A percentile compares a stretch with the other conserved stretches of the same genome.
Evolutionary conservation across 2,888 invertebrate genomes (phyloP).

Genomic region (Scaptomyza parva): DNA sequence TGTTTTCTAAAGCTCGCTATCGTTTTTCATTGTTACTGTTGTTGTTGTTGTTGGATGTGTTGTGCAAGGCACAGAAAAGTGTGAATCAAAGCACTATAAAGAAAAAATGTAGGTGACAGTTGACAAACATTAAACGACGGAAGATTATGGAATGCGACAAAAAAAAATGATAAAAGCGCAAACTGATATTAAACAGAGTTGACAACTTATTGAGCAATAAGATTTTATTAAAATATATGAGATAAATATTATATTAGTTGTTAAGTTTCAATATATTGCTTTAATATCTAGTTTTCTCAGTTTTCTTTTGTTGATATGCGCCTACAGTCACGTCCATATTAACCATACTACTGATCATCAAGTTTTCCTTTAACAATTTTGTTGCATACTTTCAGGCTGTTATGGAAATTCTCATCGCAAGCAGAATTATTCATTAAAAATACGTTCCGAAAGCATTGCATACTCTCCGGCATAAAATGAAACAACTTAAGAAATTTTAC

Average conservation of each 20-base stretch:
- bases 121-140: constrained; percentile 12
- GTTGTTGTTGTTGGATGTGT: constrained; percentile 11
- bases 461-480: constrained; percentile 17
- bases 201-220: not conserved
- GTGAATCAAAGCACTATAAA: constrained; percentile 39
- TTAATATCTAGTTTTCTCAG: not conserved
- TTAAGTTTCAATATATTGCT: not conserved
- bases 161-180: constrained; percentile 4
- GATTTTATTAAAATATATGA: not conserved
- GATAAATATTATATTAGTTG: not conserved
- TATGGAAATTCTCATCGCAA: not conserved
- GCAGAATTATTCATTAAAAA: not conserved
- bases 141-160: constrained; percentile 13
- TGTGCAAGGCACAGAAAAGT: constrained; percentile 35
- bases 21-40: not conserved
- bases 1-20: not conserved
- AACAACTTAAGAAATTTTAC: not conserved
- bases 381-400: constrained; percentile 57
- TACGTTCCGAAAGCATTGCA: constrained; percentile 6
- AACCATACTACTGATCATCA: not conserved
- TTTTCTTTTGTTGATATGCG: not conserved
- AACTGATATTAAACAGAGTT: not conserved
- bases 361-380: not conserved
- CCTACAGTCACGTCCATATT: constrained; percentile 15
- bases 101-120: constrained; percentile 22